Evolutionary conservation across 2,888 invertebrate species (phyloP).

Genomic region (Meteorus colon): DNA sequence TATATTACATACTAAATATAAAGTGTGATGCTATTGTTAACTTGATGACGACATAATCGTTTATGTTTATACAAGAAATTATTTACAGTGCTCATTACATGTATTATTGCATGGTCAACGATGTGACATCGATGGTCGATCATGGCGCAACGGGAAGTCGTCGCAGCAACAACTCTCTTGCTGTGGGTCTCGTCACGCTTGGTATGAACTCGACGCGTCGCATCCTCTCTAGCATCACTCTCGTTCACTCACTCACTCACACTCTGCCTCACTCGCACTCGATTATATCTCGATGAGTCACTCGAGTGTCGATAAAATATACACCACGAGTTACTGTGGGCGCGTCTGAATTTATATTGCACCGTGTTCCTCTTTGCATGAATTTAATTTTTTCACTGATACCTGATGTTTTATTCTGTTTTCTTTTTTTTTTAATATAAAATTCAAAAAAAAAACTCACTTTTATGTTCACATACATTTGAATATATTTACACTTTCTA

Average conservation of each 20-base stretch:
- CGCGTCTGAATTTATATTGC: slow-evolving; percentile 17
- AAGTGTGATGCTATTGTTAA: neutral
- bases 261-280: slow-evolving; percentile 19
- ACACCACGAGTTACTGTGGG: slow-evolving; percentile 25
- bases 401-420: neutral
- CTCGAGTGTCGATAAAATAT: slow-evolving; percentile 21
- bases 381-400: slow-evolving; percentile 14
- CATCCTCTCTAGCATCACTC: neutral
- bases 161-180: slow-evolving; percentile 8
- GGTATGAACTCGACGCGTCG: slow-evolving; percentile 4
- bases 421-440: neutral
- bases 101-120: slow-evolving; percentile 8
- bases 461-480: neutral
- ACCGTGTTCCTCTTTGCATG: neutral
- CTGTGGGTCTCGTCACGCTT: slow-evolving; percentile 31
- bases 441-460: neutral
- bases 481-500: no score
- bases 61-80: neutral
- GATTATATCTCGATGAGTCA: slow-evolving; percentile 34
- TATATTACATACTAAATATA: no score
- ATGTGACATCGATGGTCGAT: slow-evolving; percentile 30
- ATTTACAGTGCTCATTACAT: slow-evolving; percentile 1
- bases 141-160: slow-evolving; percentile 34
- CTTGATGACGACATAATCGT: neutral
- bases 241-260: neutral